Conservation (phyloP, 2,888 invertebrate genomes). For the Acholoe squamosa region DNA sequence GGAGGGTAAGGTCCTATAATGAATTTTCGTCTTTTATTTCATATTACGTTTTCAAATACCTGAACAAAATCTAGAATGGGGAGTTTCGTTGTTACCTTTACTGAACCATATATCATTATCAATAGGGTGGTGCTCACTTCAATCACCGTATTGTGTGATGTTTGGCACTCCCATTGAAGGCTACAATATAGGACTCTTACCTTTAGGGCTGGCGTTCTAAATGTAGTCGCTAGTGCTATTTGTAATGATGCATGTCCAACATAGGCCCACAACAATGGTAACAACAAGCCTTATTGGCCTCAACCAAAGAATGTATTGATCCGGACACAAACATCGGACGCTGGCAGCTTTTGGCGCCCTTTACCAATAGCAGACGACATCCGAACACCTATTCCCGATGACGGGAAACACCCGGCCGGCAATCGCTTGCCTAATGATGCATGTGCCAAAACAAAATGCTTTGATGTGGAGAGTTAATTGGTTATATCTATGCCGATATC, state of each 20-base stretch:
- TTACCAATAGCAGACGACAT: conserved; percentile 15
- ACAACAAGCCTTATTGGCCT: neutral
- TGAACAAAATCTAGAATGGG: no score
- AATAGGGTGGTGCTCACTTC: no score
- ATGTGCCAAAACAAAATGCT: neutral
- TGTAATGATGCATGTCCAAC: neutral
- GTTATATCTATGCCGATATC: no score
- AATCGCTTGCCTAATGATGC: neutral
- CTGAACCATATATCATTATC: no score
- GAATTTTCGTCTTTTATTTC: no score
- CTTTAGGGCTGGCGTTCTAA: neutral
- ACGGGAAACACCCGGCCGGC: neutral
- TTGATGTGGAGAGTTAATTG: neutral
- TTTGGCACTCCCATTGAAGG: no score
- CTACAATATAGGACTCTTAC: no score
- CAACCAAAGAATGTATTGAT: neutral
- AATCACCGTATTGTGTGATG: no score
- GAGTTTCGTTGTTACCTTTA: no score
- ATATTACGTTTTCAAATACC: no score
- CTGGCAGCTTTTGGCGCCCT: conserved; percentile 21
- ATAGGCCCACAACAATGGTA: neutral
- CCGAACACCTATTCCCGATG: neutral
- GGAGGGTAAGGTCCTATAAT: no score
- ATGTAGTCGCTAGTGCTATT: neutral
- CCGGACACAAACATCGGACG: neutral